phyloP scores from a whole-genome alignment of 2,888 invertebrate genomes.

The Dicycla oo region DNA sequence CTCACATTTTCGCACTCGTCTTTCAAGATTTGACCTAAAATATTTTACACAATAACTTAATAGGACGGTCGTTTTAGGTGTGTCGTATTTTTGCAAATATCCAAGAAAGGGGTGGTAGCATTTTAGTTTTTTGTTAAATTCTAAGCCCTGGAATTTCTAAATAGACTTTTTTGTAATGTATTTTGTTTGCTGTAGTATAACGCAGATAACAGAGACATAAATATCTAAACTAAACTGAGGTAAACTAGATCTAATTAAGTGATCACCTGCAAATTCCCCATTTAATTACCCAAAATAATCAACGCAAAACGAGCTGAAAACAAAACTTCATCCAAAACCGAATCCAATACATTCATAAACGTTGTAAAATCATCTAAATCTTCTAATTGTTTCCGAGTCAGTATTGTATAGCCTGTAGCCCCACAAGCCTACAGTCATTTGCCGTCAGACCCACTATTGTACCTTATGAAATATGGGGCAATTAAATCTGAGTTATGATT shows the following conservation, averaged over 20 bases:
- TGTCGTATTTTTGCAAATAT: slow-evolving; percentile 2
- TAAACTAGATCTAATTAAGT: neutral
- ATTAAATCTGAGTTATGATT: slow-evolving; percentile 76
- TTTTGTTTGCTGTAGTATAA: neutral
- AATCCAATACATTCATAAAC: slow-evolving; percentile 61
- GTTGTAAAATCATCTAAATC: slow-evolving; percentile 77
- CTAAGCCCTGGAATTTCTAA: too few species aligned
- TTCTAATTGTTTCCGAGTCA: slow-evolving; percentile 77
- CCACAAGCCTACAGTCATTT: slow-evolving; percentile 63
- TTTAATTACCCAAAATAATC: slow-evolving; percentile 9
- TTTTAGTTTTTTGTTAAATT: neutral
- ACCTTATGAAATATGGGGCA: slow-evolving; percentile 71
- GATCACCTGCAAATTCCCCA: neutral
- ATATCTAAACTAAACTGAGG: too few species aligned
- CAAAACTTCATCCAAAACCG: slow-evolving; percentile 49
- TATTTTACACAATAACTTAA: slow-evolving; percentile 9
- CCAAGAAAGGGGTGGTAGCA: too few species aligned
- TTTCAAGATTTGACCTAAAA: slow-evolving; percentile 44
- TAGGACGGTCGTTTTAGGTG: neutral
- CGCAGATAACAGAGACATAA: neutral
- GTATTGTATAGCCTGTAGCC: slow-evolving; percentile 65
- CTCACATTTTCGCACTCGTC: slow-evolving; percentile 40
- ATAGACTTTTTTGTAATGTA: neutral
- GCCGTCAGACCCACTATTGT: slow-evolving; percentile 70
- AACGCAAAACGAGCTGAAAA: slow-evolving; percentile 32